These are phyloP conservation scores for Tetraodon nigroviridis DNA, from an alignment of 2,113 vertebrate genomes.

Conservation along the genomic window DNA sequence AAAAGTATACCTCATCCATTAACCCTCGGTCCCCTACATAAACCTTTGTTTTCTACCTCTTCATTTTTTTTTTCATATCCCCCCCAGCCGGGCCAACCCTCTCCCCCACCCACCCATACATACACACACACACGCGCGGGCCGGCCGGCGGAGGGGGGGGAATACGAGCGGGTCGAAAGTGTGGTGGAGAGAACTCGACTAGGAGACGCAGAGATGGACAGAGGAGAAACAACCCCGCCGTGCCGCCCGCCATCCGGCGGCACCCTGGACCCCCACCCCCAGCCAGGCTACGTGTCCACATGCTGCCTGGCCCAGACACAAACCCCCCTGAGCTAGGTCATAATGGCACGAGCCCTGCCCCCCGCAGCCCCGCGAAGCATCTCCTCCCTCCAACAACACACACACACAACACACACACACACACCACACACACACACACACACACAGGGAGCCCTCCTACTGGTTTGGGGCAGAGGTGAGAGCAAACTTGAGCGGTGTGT, in stretches of 20 bases:
- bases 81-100: too few relatives aligned
- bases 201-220: slow-evolving; percentile 4
- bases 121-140: too few relatives aligned
- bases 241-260: too few relatives aligned
- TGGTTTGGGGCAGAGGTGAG: slow-evolving; percentile 43
- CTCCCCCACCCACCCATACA: too few relatives aligned
- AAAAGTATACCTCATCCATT: too few relatives aligned
- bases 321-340: slow-evolving; percentile 59
- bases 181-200: too few relatives aligned
- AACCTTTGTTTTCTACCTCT: too few relatives aligned
- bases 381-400: slow-evolving; percentile 18
- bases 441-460: slow-evolving; percentile 19
- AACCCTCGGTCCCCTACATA: too few relatives aligned
- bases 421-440: slow-evolving; percentile 20
- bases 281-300: slow-evolving; percentile 56
- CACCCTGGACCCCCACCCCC: slow-evolving; percentile 26
- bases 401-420: slow-evolving; percentile 17
- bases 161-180: too few relatives aligned
- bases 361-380: slow-evolving; percentile 52
- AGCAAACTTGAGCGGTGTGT: slow-evolving; percentile 41
- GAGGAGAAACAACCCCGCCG: neutral
- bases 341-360: slow-evolving; percentile 41
- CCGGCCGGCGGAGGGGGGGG: too few relatives aligned
- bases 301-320: slow-evolving; percentile 70
- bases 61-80: too few relatives aligned